Evolutionary conservation across 2,888 invertebrate species (phyloP), one percentile per base, ranked within the genome.

Genomic region (Oxyteleia sp.): DNA sequence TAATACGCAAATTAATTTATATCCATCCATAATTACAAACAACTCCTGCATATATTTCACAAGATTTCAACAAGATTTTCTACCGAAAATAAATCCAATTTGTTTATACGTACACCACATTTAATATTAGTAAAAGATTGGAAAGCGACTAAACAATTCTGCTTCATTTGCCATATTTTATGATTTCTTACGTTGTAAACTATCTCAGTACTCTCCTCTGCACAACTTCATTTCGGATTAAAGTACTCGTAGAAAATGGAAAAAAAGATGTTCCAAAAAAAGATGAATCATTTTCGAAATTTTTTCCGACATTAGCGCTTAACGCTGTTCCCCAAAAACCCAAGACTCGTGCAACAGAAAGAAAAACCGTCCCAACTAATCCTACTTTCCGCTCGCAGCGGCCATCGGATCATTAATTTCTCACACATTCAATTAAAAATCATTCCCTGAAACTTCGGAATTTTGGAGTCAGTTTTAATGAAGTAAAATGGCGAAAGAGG

Each of bases 401-500:
- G 15, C 20, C 41, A 53, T 4, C 55, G 13, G 53, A 64, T 51
- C 57, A 79, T 72, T 72, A 64, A 79, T 79, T 57, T 72, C 63
- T 41, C 55, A 49, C 32, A 45, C 18, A 72, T 64, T 79, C 79
- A 79, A 66, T 79, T 79, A 57, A 79, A 79, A 72, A 71, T 79
- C 68, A 64, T 64, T 71, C n/a, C 1, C 23, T 53, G 13, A 29
- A 68, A 78, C n/a, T 78, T 61, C n/a, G 15, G 38, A 41, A 68
- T 51, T 68, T 38, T 26, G 26, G 5, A 78, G 74, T 68, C 63
- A 55, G 18, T 80, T 55, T 51, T 69, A 84, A 84, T 71, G 78
- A 83, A 79, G 69, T 69, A 10, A 79, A 83, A 68, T 74, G 74
- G 69, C 35, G 29, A 74, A 81, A 74, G 43, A 71, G 72, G 61